Percentiles rank a stretch among this genome's conserved stretches.
Conservation (phyloP, 2,888 invertebrate species). For the Anoplius nigerrimus region DNA sequence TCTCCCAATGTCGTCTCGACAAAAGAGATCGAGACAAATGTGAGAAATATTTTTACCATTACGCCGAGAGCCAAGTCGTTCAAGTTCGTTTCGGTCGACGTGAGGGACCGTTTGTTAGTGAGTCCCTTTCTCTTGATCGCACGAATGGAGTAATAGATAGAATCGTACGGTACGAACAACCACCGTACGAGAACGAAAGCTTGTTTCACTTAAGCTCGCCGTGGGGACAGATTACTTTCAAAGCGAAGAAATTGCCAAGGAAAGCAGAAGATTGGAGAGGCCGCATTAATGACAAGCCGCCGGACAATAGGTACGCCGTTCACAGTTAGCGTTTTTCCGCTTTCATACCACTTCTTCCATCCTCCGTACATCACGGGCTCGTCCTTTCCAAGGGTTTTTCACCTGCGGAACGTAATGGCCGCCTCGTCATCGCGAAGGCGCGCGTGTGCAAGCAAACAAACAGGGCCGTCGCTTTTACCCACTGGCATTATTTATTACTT, state of each 20-base stretch:
- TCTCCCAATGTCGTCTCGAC: no score
- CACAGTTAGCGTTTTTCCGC: background rate
- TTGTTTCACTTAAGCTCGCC: constrained; percentile 19
- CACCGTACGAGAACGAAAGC: no score
- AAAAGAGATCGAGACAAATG: no score
- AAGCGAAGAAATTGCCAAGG: background rate
- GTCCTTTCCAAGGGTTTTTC: constrained; percentile 7
- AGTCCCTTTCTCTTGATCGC: background rate
- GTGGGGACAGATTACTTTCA: background rate
- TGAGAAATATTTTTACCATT: no score
- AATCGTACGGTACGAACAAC: no score
- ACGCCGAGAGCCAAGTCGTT: no score
- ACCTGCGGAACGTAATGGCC: background rate
- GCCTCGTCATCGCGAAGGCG: no score
- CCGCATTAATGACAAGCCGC: constrained; percentile 1
- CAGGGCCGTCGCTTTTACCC: constrained; percentile 1
- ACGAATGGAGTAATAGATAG: no score
- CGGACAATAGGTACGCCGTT: background rate
- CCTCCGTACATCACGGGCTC: background rate
- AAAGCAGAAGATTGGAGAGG: background rate
- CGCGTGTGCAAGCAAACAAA: background rate
- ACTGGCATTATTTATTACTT: constrained; percentile 49
- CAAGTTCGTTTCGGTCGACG: background rate
- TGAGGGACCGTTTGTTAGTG: no score
- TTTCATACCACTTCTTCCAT: background rate